Conservation (phyloP, 2,113 vertebrate genomes). For the Bungarus multicinctus region DNA sequence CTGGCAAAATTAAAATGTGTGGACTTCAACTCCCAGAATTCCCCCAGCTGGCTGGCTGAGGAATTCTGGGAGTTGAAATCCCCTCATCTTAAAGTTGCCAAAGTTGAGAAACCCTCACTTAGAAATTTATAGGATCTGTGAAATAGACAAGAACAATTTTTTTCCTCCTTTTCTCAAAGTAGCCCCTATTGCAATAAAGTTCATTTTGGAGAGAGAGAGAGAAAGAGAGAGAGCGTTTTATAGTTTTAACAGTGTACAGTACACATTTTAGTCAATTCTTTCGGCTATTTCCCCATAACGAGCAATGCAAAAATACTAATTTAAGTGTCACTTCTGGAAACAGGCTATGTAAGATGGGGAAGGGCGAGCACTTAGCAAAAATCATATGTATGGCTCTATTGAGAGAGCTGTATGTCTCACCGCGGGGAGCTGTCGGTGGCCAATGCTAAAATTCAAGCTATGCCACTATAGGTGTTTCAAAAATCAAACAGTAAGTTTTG, state of each 20-base stretch:
- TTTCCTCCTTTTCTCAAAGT: neutral
- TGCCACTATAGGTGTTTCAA: conserved; percentile 69
- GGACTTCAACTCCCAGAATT: neutral
- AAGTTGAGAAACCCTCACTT: neutral
- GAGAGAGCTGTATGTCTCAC: conserved; percentile 58
- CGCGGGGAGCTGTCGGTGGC: conserved; percentile 65
- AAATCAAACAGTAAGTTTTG: conserved; percentile 66
- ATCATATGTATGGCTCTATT: conserved; percentile 60
- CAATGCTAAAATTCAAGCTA: conserved; percentile 68
- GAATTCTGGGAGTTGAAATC: neutral
- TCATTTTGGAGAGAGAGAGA: neutral
- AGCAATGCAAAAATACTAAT: conserved; percentile 19
- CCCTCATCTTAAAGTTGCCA: neutral
- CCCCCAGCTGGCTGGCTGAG: neutral
- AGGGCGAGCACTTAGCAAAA: conserved; percentile 63
- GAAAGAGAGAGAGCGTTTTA: neutral
- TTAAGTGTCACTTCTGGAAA: conserved; percentile 30
- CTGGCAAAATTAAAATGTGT: neutral
- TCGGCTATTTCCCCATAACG: neutral
- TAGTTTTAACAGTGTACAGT: neutral
- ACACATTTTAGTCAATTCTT: neutral
- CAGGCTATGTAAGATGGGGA: conserved; percentile 21
- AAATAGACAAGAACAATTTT: neutral
- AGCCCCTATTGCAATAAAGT: neutral
- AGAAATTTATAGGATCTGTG: neutral